Base-by-base conservation (phyloP, 2,888 invertebrate genomes). In the Calliphora vomitoria region DNA sequence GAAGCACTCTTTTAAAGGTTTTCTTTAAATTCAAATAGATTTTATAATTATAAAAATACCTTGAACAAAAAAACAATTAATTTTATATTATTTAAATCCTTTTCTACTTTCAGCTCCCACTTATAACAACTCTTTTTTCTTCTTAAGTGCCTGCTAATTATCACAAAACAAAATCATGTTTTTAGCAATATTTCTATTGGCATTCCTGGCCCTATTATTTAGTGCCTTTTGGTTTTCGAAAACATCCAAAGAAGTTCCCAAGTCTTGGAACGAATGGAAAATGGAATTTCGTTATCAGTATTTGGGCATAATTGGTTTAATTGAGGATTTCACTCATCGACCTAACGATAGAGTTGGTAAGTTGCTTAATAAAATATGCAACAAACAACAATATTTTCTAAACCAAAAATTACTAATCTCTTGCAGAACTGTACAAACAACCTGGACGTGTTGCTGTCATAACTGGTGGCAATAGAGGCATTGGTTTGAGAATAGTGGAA, bases 401-500 rank as follows among this genome's bases (percentile, higher is more conserved):
- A 35, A 6, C 79, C 1, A 25, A 60, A 88, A 69, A 86, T 44
- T 72, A 44, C 10, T 69, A 11, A 13, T 69, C 25, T 20, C 25
- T 90, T 95, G 75, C 89, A 96, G 97, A 95, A 91, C 94, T 96
- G 90, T 95, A 95, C 90, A 95, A 95, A 79, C 95, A 95, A 91
- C 94, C 94, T 55, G 96, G 95, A 78, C 95, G 96, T 94, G 94
- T 97, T 82, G 98, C 97, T 85, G 95, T 98, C 76, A 95, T 98
- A 86, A 98, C 98, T 11, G 98, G 98, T 66, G 98, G 98, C 3
- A 96, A 97, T 82, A 95, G 97, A 89, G 98, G 98, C 55, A 97
- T 98, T 90, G 98, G 98, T 11, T 94, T 95, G 31, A 96, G 96
- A 94, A 96, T 97, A 25, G 96, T 97, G 38, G 95, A 95, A 92